These are phyloP conservation scores for Calliscelio sp. DNA, from an alignment of 2,888 invertebrate genomes.

Conservation along the genomic window DNA sequence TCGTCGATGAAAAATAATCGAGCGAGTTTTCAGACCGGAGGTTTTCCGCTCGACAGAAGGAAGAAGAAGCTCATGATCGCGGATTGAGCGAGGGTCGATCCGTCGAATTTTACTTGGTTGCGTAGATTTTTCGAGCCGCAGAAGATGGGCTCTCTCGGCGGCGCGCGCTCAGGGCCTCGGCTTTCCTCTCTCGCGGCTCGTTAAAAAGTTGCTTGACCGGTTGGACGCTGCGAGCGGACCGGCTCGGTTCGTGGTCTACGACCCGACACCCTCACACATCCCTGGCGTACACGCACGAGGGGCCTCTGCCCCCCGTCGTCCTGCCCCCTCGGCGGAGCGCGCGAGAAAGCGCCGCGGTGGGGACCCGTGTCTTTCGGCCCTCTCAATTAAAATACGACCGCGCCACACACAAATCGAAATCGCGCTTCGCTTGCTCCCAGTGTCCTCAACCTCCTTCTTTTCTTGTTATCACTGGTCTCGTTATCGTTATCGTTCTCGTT, in stretches of 20 bases:
- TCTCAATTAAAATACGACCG: conserved; percentile 83
- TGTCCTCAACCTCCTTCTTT: conserved; percentile 49
- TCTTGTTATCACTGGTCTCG: conserved; percentile 62
- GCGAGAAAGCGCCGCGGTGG: conserved; percentile 62
- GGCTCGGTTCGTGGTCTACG: conserved; percentile 83
- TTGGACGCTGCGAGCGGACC: conserved; percentile 80
- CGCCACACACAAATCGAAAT: conserved; percentile 78
- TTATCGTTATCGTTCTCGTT: conserved; percentile 45
- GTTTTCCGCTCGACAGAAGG: conserved; percentile 15
- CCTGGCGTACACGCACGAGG: conserved; percentile 79
- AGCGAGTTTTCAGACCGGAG: conserved; percentile 24
- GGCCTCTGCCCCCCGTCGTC: conserved; percentile 71
- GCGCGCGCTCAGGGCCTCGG: conserved; percentile 75
- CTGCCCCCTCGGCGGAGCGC: conserved; percentile 44
- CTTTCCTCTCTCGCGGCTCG: conserved; percentile 80
- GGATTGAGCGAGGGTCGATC: conserved; percentile 59
- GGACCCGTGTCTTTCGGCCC: conserved; percentile 78
- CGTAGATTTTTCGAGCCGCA: conserved; percentile 77
- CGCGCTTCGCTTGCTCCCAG: conserved; percentile 66
- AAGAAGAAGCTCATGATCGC: not conserved
- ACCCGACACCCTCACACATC: conserved; percentile 83
- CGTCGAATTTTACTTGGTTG: conserved; percentile 77
- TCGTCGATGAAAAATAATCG: conserved; percentile 64
- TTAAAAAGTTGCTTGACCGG: conserved; percentile 86
- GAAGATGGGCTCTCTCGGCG: conserved; percentile 75